Evolutionary conservation across 2,797 vertebrate species (phyloP).

Genomic region (Calcarius lapponicus): DNA sequence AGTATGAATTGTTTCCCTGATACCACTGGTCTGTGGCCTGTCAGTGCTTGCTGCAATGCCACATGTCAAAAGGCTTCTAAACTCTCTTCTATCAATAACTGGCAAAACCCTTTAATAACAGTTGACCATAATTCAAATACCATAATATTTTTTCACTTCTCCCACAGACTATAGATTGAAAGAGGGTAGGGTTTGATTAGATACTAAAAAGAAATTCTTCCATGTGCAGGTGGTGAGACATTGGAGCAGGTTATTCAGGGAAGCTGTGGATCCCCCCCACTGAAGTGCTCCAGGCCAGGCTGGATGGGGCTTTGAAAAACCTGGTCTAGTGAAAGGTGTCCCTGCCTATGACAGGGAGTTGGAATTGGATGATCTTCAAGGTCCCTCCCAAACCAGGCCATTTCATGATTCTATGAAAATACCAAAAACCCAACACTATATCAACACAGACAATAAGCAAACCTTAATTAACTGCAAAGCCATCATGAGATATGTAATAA

Average conservation of each 20-base stretch:
- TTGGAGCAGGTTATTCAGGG: background rate
- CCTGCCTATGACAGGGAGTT: background rate
- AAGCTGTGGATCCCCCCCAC: background rate
- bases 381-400: background rate
- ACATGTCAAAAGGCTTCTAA: background rate
- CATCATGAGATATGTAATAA: background rate
- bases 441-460: background rate
- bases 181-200: background rate
- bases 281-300: background rate
- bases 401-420: background rate
- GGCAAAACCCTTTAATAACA: background rate
- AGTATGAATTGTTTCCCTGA: background rate
- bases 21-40: background rate
- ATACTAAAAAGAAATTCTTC: background rate
- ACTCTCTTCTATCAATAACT: background rate
- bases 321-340: background rate
- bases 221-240: background rate
- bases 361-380: background rate
- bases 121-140: background rate
- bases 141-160: background rate
- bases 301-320: background rate
- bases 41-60: background rate
- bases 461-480: background rate
- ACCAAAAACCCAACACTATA: background rate
- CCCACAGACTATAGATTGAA: background rate